phyloP scores from a whole-genome alignment of 2,888 invertebrate species.

The Anthophora plumipes region DNA sequence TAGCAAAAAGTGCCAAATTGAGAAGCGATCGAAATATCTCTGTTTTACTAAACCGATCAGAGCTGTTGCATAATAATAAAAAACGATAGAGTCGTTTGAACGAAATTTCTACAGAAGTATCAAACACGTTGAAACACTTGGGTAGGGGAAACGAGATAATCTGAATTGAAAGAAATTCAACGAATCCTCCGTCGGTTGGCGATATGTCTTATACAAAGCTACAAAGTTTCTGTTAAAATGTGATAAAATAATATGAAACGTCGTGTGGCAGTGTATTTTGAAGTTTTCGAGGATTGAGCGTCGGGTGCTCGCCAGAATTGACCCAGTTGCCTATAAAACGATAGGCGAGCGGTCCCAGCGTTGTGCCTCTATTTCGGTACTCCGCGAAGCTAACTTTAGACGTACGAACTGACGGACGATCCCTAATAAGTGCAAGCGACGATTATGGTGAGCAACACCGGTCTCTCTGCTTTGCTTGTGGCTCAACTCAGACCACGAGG shows the following conservation, averaged over 20 bases:
- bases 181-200: neutral
- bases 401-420: slow-evolving; percentile 80
- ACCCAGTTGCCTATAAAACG: slow-evolving; percentile 83
- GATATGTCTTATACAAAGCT: neutral
- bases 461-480: slow-evolving; percentile 61
- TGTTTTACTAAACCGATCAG: no score
- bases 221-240: neutral
- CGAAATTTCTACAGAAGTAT: neutral
- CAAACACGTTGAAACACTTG: neutral
- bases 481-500: slow-evolving; percentile 53
- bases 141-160: neutral
- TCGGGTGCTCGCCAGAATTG: slow-evolving; percentile 75
- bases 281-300: slow-evolving; percentile 56
- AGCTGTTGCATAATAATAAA: no score
- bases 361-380: slow-evolving; percentile 79
- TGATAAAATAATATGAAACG: neutral
- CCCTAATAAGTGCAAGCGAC: slow-evolving; percentile 84
- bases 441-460: slow-evolving; percentile 79
- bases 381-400: slow-evolving; percentile 81
- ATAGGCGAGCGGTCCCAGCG: slow-evolving; percentile 75
- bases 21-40: no score
- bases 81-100: neutral
- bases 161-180: neutral
- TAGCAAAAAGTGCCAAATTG: no score
- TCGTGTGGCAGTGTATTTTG: slow-evolving; percentile 1